These are phyloP conservation scores for Tursiops truncatus DNA, from an alignment of 2,113 vertebrate species.

Conservation along the genomic window DNA sequence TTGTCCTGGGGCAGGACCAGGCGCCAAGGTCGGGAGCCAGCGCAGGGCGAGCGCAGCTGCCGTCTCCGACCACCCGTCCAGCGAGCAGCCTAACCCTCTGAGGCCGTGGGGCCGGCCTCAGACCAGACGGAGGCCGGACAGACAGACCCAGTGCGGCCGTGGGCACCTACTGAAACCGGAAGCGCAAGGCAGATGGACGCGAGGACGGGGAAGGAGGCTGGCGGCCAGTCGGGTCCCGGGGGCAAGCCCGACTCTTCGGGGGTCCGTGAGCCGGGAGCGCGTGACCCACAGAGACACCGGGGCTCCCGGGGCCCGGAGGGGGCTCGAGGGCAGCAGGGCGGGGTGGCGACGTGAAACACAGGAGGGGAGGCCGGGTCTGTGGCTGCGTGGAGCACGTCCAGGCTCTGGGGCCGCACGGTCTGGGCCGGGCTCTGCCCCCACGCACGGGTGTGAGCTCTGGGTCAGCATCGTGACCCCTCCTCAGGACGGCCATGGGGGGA, in stretches of 20 bases:
- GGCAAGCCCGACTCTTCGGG: neutral
- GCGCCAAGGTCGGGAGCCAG: neutral
- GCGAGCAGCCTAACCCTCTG: neutral
- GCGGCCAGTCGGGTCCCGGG: no score
- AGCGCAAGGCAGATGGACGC: accelerated
- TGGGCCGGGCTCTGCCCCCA: accelerated
- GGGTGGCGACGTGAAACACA: neutral
- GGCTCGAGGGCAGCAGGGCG: neutral
- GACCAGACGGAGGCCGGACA: neutral
- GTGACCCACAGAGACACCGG: neutral
- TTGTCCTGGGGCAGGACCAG: neutral
- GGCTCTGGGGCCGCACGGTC: neutral
- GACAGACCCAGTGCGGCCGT: neutral
- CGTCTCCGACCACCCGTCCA: neutral
- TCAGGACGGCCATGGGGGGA: neutral
- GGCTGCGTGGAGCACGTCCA: neutral
- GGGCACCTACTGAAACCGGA: neutral
- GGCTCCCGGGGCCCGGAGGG: neutral
- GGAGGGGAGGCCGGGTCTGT: neutral
- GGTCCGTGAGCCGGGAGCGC: neutral
- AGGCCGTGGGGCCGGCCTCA: accelerated
- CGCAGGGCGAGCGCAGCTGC: accelerated
- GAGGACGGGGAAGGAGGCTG: neutral
- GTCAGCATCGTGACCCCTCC: neutral
- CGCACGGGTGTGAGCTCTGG: neutral